A percentile compares a stretch with the other conserved stretches of the same genome.
phyloP scores from a whole-genome alignment of 1,140 invertebrate genomes.

The Plectrocnemia conspersa region DNA sequence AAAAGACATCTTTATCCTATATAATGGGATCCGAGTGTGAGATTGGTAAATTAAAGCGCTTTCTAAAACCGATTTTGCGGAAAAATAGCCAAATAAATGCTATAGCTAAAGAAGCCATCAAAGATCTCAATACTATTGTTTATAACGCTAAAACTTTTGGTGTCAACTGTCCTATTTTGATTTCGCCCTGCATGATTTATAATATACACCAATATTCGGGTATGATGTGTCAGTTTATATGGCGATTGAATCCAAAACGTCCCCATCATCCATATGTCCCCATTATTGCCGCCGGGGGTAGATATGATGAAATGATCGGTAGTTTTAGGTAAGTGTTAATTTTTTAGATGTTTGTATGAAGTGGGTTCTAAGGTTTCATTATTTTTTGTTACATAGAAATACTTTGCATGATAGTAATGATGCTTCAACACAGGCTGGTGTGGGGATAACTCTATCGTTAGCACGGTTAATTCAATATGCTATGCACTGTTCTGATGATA shows the following conservation, averaged over 20 bases:
- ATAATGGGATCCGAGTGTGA: slow-evolving; percentile 69
- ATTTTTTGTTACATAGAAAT: too few relatives aligned
- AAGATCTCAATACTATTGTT: slow-evolving; percentile 69
- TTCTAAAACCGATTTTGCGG: slow-evolving; percentile 57
- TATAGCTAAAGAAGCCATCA: slow-evolving; percentile 63
- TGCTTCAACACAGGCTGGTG: slow-evolving; percentile 53
- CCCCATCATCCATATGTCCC: slow-evolving; percentile 50
- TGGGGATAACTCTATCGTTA: slow-evolving; percentile 69
- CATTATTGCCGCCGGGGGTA: slow-evolving; percentile 64
- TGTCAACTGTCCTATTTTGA: slow-evolving; percentile 61
- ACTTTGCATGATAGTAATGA: slow-evolving; percentile 44
- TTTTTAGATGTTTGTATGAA: too few relatives aligned
- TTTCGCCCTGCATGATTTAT: slow-evolving; percentile 61
- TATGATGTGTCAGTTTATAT: slow-evolving; percentile 67
- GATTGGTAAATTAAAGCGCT: slow-evolving; percentile 58
- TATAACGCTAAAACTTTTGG: slow-evolving; percentile 65
- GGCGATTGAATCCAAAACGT: slow-evolving; percentile 57
- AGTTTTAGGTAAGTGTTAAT: slow-evolving; percentile 37
- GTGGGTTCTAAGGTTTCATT: too few relatives aligned
- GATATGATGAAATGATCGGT: slow-evolving; percentile 47
- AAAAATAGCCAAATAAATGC: slow-evolving; percentile 60
- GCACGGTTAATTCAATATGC: slow-evolving; percentile 57
- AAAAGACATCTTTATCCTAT: slow-evolving; percentile 62
- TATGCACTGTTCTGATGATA: slow-evolving; percentile 47
- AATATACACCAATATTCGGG: slow-evolving; percentile 65